Evolutionary conservation across 2,113 vertebrate genomes (phyloP).

Genomic region (Myrmecobius fasciatus): DNA sequence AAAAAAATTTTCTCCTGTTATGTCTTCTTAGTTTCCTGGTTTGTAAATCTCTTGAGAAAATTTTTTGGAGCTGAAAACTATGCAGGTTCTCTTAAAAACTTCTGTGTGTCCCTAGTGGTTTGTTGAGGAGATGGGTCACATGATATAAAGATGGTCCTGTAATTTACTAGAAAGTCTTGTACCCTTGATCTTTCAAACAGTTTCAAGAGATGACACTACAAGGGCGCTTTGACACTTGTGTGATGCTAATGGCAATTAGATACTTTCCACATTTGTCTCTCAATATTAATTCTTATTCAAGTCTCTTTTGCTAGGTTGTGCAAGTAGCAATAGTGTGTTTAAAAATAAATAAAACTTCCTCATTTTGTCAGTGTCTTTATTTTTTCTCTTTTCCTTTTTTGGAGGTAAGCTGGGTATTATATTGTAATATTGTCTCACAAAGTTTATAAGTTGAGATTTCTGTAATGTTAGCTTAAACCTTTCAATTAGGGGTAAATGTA

Average conservation of each 20-base stretch:
- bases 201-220: neutral
- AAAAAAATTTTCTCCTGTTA: neutral
- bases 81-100: neutral
- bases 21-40: neutral
- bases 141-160: neutral
- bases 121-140: neutral
- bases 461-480: constrained; percentile 69
- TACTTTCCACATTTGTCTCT: neutral
- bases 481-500: constrained; percentile 61
- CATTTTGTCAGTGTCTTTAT: constrained; percentile 14
- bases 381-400: neutral
- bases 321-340: constrained; percentile 24
- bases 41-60: neutral
- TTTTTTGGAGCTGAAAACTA: neutral
- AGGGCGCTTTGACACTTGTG: neutral
- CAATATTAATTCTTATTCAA: neutral
- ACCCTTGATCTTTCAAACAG: neutral
- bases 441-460: constrained; percentile 71
- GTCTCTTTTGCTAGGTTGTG: neutral
- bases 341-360: constrained; percentile 8
- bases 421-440: constrained; percentile 25
- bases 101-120: neutral
- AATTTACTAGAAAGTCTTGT: neutral
- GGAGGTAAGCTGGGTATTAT: constrained; percentile 22
- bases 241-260: neutral